These are phyloP conservation scores for Diacarnus erythraeanus DNA, from an alignment of 37 sponge, comb jelly and placozoan genomes.

Conservation along the genomic window DNA sequence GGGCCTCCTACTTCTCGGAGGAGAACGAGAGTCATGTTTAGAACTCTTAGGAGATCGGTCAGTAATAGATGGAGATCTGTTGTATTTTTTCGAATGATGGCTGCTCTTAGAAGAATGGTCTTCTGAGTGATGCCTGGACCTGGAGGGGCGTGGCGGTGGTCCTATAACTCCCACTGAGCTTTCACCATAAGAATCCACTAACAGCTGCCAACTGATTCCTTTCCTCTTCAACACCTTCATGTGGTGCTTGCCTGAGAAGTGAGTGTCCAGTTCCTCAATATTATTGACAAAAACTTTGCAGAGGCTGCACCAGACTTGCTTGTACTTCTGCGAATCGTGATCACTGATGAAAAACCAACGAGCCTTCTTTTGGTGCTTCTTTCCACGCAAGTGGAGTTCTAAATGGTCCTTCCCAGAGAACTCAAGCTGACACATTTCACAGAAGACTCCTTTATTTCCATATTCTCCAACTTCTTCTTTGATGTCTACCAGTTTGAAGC, in stretches of 20 bases:
- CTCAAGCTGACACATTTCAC: conserved; percentile 1
- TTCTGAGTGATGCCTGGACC: background rate
- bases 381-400: conserved; percentile 9
- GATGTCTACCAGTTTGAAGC: background rate
- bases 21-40: background rate
- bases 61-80: background rate
- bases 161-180: background rate
- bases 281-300: conserved; percentile 21
- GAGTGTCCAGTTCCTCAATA: conserved; percentile 3
- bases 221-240: conserved; percentile 7
- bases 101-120: conserved; percentile 18
- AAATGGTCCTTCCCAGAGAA: background rate
- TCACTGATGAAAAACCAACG: background rate
- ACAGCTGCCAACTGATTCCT: background rate
- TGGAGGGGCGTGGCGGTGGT: background rate
- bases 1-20: no score
- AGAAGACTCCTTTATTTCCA: background rate
- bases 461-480: background rate
- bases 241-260: conserved; percentile 29
- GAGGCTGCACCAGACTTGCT: conserved; percentile 21
- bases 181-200: background rate
- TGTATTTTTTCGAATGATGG: background rate
- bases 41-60: background rate
- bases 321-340: conserved; percentile 1
- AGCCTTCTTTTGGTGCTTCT: conserved; percentile 15